Evolutionary conservation across 2,888 invertebrate genomes (phyloP), one percentile per base, ranked within the genome.

Genomic region (Calameuta filiformis): DNA sequence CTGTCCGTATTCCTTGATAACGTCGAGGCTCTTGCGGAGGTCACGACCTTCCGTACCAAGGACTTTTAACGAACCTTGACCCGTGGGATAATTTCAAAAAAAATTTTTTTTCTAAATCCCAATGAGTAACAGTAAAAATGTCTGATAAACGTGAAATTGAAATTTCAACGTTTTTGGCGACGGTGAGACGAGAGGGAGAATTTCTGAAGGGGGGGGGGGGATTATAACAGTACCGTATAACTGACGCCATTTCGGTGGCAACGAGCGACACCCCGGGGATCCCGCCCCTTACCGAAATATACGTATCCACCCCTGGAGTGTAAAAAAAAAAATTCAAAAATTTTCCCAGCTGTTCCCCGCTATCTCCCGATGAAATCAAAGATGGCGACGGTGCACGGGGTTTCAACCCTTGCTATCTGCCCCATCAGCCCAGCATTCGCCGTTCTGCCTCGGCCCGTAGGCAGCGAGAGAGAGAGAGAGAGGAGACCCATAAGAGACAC

Each of bases 351-450:
- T 91, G 91, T 90, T 89, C 78, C 80, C 80, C 86, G 73, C 77
- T 88, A 91, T 91, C 90, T 87, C 76, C 74, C 68, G 78, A 80
- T 76, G 76, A 83, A 82, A 91, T 91, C 91, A 87, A 90, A 89
- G 81, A 90, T 90, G 90, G 90, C 90, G 89, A 76, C 79, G 75
- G 76, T 73, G 73, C 76, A 73, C 79, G 80, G 80, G 85, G 84
- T 89, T 90, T 89, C 91, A 90, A 91, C 91, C 91, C 90, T 91
- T 90, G 88, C 90, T 89, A 89, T 89, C 89, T 85, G 85, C 80
- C 84, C 84, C 85, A 89, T 90, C 78, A 78, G 75, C 76, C 33
- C 23, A 34, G 12, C 71, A 11, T 56, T 56, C 40, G 9, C 40
- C 9, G 40, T 23, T 56, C 56, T 56, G 15, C 71, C 71, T 2